phyloP scores from a whole-genome alignment of 2,888 invertebrate species.

The Plusia festucae region DNA sequence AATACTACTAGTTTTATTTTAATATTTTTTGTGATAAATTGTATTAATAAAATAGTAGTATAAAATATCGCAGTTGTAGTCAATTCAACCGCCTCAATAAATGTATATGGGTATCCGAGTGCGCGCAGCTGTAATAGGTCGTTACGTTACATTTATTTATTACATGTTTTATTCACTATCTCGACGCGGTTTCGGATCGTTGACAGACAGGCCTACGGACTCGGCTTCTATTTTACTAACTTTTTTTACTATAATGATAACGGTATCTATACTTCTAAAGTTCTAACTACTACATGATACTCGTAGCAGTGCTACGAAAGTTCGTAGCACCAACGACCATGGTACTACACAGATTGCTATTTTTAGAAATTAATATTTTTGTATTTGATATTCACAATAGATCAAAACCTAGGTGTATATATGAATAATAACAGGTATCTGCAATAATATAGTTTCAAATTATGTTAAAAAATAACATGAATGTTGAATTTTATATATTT shows the following conservation, averaged over 20 bases:
- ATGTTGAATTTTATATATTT: conserved; percentile 22
- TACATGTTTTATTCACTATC: conserved; percentile 86
- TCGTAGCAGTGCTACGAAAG: conserved; percentile 52
- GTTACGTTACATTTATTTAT: conserved; percentile 81
- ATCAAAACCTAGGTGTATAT: no score
- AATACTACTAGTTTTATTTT: not conserved
- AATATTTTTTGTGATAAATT: not conserved
- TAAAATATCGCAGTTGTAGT: not conserved
- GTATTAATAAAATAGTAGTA: not conserved
- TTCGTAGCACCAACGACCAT: conserved; percentile 31
- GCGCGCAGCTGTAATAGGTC: conserved; percentile 68
- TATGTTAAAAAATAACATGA: not conserved
- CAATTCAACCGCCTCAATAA: conserved; percentile 35
- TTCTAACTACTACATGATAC: not conserved
- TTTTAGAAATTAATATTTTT: not conserved
- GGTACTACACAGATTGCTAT: not conserved
- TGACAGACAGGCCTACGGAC: conserved; percentile 59
- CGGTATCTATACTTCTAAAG: not conserved
- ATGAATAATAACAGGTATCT: not conserved
- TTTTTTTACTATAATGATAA: not conserved
- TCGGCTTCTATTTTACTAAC: conserved; percentile 26
- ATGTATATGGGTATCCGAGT: conserved; percentile 32
- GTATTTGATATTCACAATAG: no score
- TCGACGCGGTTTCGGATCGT: conserved; percentile 61
- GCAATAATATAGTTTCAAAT: not conserved